Base-by-base conservation (phyloP, 2,888 invertebrate genomes). In the Sphaerophoria rueppellii region DNA sequence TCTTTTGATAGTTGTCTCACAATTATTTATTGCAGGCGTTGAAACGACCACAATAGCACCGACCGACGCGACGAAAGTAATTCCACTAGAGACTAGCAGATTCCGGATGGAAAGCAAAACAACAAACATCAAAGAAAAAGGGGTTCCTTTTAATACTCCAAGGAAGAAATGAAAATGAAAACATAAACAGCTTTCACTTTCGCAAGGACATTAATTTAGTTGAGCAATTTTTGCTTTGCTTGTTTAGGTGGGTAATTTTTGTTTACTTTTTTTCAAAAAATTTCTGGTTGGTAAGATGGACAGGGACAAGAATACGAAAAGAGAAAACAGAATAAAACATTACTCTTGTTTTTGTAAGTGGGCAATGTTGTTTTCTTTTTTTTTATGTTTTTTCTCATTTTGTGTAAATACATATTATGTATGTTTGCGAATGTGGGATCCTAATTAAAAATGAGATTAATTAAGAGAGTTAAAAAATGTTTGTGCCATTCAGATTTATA, bases 391-490 rank as follows among this genome's bases (percentile, higher is more conserved):
- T 9, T 16, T 35, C 7, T 75, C 3, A 14, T 34, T 58, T 60
- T 72, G 4, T 54, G 4, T 37, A 11, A 58, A 7, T 16, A 24
- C 24, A 24, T 24, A 24, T 24, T 2, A 24, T 24, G 24, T 24
- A 24, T 50, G 9, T 48, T 4, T 35, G 37, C 4, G 48, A 2
- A 12, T 48, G 48, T 63, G 48, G 48, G 60, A 61, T 73, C 55
- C 72, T 82, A 82, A 82, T 82, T 82, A 82, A 77, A 77, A 82
- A 82, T 72, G 72, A 82, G 77, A 77, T 77, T 77, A 82, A 82
- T 82, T 77, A 73, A 67, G 69, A 57, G 69, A 61, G 61, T 73
- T 77, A 82, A 82, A 77, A 82, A 77, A 77, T 77, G 72, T 57
- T 73, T 69, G 37, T 77, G 61, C 60, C 72, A 50, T 82, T 77